A percentile compares a stretch with the other conserved stretches of the same genome.
These are phyloP conservation scores for Muraenolepis orangiensis DNA, from an alignment of 2,797 vertebrate genomes.

Conservation along the genomic window DNA sequence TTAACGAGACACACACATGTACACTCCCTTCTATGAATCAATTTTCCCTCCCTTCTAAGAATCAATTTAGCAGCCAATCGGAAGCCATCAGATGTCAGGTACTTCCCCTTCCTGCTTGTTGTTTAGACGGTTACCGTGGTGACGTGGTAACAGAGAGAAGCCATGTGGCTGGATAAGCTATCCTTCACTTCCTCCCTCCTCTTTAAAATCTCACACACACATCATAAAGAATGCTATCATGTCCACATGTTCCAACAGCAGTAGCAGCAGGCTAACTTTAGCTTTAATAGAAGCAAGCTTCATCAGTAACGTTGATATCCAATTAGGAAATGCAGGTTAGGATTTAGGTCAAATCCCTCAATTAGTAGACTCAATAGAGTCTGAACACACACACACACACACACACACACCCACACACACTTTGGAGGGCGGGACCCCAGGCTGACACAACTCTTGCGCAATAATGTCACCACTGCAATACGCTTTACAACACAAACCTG, in stretches of 20 bases:
- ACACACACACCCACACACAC: constrained; percentile 7
- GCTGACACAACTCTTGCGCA: constrained; percentile 46
- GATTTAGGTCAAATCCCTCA: constrained; percentile 6
- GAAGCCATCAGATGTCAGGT: constrained; percentile 14
- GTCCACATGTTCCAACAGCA: neutral
- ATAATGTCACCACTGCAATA: constrained; percentile 47
- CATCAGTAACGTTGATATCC: constrained; percentile 22
- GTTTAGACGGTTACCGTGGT: constrained; percentile 55
- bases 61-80: constrained; percentile 45
- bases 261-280: neutral
- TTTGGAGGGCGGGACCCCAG: constrained; percentile 6
- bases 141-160: constrained; percentile 33
- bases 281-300: neutral
- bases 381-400: neutral
- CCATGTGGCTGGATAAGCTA: constrained; percentile 25
- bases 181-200: constrained; percentile 48
- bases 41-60: constrained; percentile 32
- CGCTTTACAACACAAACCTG: constrained; percentile 49
- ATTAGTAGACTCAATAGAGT: neutral
- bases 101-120: constrained; percentile 24
- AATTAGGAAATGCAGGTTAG: constrained; percentile 10
- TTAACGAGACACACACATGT: constrained; percentile 17
- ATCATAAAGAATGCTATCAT: neutral
- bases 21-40: too few relatives aligned
- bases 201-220: neutral